These are phyloP conservation scores for Aurelia sp. DNA, from an alignment of 30 jellyfish, hydroid and myxozoan genomes.

Conservation along the genomic window DNA sequence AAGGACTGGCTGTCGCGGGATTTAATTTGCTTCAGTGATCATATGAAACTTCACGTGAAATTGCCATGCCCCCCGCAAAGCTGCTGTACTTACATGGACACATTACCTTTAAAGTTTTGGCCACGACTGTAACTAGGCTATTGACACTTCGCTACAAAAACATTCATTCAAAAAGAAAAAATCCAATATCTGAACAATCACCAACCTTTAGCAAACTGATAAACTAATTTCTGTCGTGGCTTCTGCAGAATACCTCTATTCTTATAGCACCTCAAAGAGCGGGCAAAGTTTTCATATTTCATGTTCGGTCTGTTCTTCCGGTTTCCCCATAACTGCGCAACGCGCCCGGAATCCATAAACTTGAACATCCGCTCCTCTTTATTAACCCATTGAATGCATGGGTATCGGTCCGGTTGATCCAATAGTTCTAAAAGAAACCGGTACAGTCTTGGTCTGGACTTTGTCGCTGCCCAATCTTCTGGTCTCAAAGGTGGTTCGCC, in stretches of 20 bases:
- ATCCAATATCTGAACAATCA: neutral
- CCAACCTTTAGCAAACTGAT: slow-evolving; percentile 78
- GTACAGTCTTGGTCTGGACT: slow-evolving; percentile 69
- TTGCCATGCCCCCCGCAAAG: too few relatives aligned
- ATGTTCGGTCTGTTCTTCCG: slow-evolving; percentile 83
- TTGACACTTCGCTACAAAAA: too few relatives aligned
- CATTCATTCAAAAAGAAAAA: too few relatives aligned
- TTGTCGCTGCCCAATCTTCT: slow-evolving; percentile 3
- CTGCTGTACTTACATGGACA: too few relatives aligned
- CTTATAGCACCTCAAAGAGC: slow-evolving; percentile 84
- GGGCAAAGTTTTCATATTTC: slow-evolving; percentile 93
- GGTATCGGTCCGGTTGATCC: slow-evolving; percentile 66
- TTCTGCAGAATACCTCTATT: slow-evolving; percentile 78
- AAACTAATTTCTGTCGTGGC: slow-evolving; percentile 85
- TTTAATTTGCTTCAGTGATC: too few relatives aligned
- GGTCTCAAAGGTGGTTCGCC: slow-evolving; percentile 6
- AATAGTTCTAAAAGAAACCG: slow-evolving; percentile 65
- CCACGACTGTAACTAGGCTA: too few relatives aligned
- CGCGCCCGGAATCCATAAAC: slow-evolving; percentile 70
- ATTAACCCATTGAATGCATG: slow-evolving; percentile 86
- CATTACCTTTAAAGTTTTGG: too few relatives aligned
- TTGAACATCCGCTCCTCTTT: slow-evolving; percentile 74
- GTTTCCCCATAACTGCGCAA: slow-evolving; percentile 90
- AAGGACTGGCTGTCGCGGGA: too few relatives aligned
- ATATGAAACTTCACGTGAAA: too few relatives aligned